These are phyloP conservation scores for Lepetodrilus schrolli DNA, from an alignment of 2,888 invertebrate species.

Conservation along the genomic window DNA sequence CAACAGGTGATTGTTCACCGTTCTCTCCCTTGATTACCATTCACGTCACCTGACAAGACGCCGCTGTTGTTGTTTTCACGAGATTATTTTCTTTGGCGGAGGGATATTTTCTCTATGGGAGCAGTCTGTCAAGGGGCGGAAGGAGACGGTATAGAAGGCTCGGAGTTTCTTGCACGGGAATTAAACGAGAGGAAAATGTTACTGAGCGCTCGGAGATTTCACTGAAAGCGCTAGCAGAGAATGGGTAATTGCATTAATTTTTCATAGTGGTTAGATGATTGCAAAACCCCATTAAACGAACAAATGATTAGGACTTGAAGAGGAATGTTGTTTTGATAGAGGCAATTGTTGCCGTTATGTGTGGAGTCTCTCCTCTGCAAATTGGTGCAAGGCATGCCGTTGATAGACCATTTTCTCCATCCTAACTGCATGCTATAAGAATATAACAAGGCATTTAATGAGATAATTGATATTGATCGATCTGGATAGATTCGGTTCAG, in stretches of 20 bases:
- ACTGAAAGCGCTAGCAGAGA: neutral
- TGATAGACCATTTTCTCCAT: neutral
- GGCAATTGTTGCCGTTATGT: slow-evolving; percentile 1
- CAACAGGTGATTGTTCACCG: slow-evolving; percentile 1
- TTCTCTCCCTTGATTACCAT: slow-evolving; percentile 18
- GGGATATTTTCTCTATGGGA: slow-evolving; percentile 15
- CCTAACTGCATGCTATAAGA: too few relatives aligned
- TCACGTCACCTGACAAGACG: slow-evolving; percentile 25
- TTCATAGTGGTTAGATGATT: neutral
- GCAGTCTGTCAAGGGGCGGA: slow-evolving; percentile 19
- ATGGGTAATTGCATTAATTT: slow-evolving; percentile 3
- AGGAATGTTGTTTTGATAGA: slow-evolving; percentile 9
- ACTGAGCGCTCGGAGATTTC: neutral
- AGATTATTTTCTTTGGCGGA: slow-evolving; percentile 24
- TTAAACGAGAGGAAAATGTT: neutral
- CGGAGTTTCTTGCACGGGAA: neutral
- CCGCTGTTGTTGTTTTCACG: neutral
- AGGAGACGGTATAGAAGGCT: slow-evolving; percentile 4
- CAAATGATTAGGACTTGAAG: slow-evolving; percentile 3
- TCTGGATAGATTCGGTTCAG: too few relatives aligned
- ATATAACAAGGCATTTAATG: too few relatives aligned
- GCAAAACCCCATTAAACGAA: slow-evolving; percentile 21
- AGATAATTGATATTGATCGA: too few relatives aligned
- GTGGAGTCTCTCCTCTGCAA: neutral
- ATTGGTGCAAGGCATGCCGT: neutral